Percentiles rank a stretch among this genome's conserved stretches.
Evolutionary conservation across 2,888 invertebrate genomes (phyloP).

Genomic region (Nomada hirtipes): DNA sequence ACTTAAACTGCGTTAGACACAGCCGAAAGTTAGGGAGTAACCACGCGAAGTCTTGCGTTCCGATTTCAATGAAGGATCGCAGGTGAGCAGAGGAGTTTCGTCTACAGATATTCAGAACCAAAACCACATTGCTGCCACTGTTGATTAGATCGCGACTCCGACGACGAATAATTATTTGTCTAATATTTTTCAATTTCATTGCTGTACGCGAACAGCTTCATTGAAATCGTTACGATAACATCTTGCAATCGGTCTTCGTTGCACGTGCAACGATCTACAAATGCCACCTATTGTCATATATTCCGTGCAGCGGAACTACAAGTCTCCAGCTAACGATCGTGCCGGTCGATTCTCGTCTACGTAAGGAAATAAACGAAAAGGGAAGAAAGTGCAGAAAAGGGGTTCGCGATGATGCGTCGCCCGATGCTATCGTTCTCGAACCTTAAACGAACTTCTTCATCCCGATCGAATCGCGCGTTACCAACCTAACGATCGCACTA

Average conservation of each 20-base stretch:
- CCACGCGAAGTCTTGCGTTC: not conserved
- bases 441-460: slow-evolving; percentile 30
- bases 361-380: not conserved
- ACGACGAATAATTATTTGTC: too few species aligned
- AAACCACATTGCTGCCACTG: not conserved
- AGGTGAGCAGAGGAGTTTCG: not conserved
- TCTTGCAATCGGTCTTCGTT: not conserved
- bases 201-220: not conserved
- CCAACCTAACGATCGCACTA: slow-evolving; percentile 16
- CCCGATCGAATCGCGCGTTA: slow-evolving; percentile 15
- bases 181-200: not conserved
- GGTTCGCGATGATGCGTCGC: slow-evolving; percentile 30
- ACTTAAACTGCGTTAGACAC: slow-evolving; percentile 13
- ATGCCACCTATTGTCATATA: not conserved
- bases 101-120: not conserved
- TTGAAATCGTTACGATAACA: not conserved
- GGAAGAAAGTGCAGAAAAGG: slow-evolving; percentile 10
- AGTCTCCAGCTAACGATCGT: slow-evolving; percentile 2
- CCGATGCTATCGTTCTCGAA: slow-evolving; percentile 17
- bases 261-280: not conserved
- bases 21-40: not conserved
- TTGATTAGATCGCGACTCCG: too few species aligned
- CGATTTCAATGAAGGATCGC: not conserved
- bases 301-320: not conserved
- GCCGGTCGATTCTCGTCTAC: slow-evolving; percentile 10